These are phyloP conservation scores for Mormyrus hasselquistii DNA, from an alignment of 2,797 vertebrate genomes.

Conservation along the genomic window DNA sequence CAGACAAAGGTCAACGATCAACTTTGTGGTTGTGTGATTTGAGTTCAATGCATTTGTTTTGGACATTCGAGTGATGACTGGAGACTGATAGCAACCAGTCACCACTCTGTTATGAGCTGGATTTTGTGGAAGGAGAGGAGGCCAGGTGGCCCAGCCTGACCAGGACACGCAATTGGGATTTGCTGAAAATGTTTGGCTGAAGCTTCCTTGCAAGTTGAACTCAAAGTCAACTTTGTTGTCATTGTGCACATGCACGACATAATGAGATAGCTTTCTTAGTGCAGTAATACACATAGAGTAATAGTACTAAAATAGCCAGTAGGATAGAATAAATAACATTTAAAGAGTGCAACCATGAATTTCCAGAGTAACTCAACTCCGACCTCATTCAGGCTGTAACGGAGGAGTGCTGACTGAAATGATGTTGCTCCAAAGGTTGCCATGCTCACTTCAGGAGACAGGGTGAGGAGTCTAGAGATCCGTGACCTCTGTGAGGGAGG, in stretches of 20 bases:
- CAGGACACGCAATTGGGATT: background rate
- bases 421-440: background rate
- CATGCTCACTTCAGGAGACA: background rate
- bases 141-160: background rate
- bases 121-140: background rate
- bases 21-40: background rate
- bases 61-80: background rate
- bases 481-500: background rate
- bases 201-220: background rate
- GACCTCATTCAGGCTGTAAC: background rate
- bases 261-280: background rate
- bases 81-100: background rate
- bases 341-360: background rate
- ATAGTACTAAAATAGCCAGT: background rate
- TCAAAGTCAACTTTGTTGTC: background rate
- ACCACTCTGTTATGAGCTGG: background rate
- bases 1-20: background rate
- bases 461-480: background rate
- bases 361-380: background rate
- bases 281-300: background rate
- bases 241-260: background rate
- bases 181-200: background rate
- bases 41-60: background rate
- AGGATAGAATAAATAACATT: background rate
- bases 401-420: background rate